These are phyloP conservation scores for Labroides dimidiatus DNA, from an alignment of 2,797 vertebrate species.

Conservation along the genomic window DNA sequence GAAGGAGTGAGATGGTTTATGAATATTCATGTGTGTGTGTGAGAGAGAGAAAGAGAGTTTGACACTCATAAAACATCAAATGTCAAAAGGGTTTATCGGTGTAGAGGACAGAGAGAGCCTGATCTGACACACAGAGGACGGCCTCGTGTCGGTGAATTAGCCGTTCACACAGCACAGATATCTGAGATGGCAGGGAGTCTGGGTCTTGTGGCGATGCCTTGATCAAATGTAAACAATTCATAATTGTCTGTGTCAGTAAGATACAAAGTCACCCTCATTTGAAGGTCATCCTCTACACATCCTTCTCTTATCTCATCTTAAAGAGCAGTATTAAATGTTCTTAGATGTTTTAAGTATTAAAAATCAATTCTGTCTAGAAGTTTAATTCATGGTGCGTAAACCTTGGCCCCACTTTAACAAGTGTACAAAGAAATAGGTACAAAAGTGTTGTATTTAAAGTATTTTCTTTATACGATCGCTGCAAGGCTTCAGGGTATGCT, in stretches of 20 bases:
- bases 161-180: slow-evolving; percentile 36
- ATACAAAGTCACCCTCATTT: slow-evolving; percentile 6
- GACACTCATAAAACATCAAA: slow-evolving; percentile 24
- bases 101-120: slow-evolving; percentile 29
- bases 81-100: slow-evolving; percentile 59
- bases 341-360: background rate
- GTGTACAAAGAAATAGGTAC: too few relatives aligned
- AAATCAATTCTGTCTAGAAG: slow-evolving; percentile 3
- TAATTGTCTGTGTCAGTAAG: slow-evolving; percentile 36
- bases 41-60: background rate
- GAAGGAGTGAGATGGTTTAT: slow-evolving; percentile 28
- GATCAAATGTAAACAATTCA: slow-evolving; percentile 19
- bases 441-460: too few relatives aligned
- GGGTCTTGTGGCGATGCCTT: slow-evolving; percentile 27
- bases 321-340: slow-evolving; percentile 7
- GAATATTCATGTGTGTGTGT: slow-evolving; percentile 55
- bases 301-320: slow-evolving; percentile 20
- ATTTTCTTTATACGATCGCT: too few relatives aligned
- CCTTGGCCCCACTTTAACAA: too few relatives aligned
- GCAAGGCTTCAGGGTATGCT: too few relatives aligned
- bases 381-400: too few relatives aligned
- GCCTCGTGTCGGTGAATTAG: slow-evolving; percentile 37
- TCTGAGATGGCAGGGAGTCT: slow-evolving; percentile 43
- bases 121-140: slow-evolving; percentile 46
- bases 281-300: slow-evolving; percentile 35